Evolutionary conservation across 2,113 vertebrate species (phyloP), one percentile per base, ranked within the genome.

Genomic region (Cariama cristata): DNA sequence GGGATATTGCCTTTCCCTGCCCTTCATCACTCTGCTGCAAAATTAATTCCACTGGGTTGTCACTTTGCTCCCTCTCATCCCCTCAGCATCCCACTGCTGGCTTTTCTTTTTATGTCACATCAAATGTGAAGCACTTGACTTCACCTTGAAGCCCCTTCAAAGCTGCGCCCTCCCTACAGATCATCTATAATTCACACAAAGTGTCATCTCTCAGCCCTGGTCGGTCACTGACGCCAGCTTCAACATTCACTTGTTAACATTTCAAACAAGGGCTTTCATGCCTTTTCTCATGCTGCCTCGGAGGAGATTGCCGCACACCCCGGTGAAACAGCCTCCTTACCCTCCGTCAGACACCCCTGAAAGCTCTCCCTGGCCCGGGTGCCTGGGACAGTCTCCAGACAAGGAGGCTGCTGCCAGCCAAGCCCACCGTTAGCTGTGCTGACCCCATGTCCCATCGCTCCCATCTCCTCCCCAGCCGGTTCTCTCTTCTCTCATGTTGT

Each of bases 131-230:
- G 33, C n/a, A 84, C 86, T 95, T 88, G 49, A 79, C 74, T 94
- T 88, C 75, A 86, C 68, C 88, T 93, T 95, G 85, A 95, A 95
- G 64, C 63, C 5, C 20, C 53, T 97, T 96, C 93, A 96, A 95
- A 95, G 90, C 72, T 79, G 30, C 38, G 52, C 44, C 44, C 84
- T 95, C 77, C 93, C 87, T 68, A 45, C 44, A 79, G 90, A 95
- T 94, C 95, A 79, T 83, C 90, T 90, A n/a, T 85, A 91, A 94
- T 82, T 93, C 92, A 88, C 84, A 85, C 60, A 14, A 85, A 62
- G 53, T 94, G 92, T 91, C 90, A 96, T n/a, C 66, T 94, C 81
- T 44, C 22, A 85, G 49, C 53, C 77, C 44, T 82, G 40, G 28
- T 21, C 59, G 93, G 96, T 94, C 94, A 93, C 93, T 63, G 89